Percentiles rank a stretch among this genome's conserved stretches.
phyloP scores from a whole-genome alignment of 2,113 vertebrate species.

The Seriola rivoliana region DNA sequence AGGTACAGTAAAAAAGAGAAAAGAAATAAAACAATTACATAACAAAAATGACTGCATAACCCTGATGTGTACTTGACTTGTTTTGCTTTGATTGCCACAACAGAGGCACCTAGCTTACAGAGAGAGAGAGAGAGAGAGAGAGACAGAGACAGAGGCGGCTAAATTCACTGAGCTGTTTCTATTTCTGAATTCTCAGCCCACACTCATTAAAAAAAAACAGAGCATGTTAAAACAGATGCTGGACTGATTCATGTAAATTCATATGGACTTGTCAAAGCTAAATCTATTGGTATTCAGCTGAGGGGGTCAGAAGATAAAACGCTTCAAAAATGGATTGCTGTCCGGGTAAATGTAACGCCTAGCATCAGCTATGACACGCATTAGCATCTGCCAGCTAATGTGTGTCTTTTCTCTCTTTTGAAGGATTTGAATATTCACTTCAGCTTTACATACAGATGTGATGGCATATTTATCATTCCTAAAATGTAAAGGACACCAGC shows the following conservation, averaged over 20 bases:
- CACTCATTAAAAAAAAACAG: conserved; percentile 73
- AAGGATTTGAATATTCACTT: background rate
- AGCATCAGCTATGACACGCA: background rate
- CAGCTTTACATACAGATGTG: background rate
- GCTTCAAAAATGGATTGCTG: background rate
- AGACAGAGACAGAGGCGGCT: conserved; percentile 11
- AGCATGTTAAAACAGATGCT: conserved; percentile 65
- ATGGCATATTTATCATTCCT: background rate
- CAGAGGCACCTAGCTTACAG: conserved; percentile 34
- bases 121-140: conserved; percentile 30
- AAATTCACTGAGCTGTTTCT: conserved; percentile 58
- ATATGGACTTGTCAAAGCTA: conserved; percentile 42
- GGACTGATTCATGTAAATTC: conserved; percentile 71
- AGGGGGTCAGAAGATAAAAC: conserved; percentile 47
- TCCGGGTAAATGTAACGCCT: conserved; percentile 1
- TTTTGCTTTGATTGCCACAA: conserved; percentile 53
- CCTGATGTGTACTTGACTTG: conserved; percentile 11
- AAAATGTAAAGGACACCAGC: background rate
- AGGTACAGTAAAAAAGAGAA: background rate
- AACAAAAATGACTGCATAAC: conserved; percentile 44
- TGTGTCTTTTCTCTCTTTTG: background rate
- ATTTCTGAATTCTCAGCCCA: conserved; percentile 71
- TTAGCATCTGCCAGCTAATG: conserved; percentile 6
- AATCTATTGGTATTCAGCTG: conserved; percentile 37
- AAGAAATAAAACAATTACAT: conserved; percentile 38